Base-by-base conservation (phyloP, 2,888 invertebrate species). In the Sceliomorpha sp. region DNA sequence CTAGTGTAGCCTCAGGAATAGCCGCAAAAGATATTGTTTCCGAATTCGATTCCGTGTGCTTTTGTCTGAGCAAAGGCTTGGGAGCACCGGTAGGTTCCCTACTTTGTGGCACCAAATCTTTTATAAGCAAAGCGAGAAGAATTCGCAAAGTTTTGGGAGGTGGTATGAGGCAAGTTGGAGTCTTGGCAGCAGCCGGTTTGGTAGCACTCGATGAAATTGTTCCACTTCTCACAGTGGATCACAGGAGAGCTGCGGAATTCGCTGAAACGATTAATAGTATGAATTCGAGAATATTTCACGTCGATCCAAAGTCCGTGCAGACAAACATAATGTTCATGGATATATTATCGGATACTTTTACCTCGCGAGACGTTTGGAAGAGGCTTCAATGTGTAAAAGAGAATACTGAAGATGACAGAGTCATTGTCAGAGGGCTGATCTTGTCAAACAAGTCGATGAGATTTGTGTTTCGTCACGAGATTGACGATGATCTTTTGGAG, bases 41-140 rank as follows among this genome's bases (percentile, higher is more conserved):
- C 59, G 91, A 93, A 73, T 94, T 94, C 70, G 95, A 96, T 85
- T 94, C 95, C 0, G 92, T 98, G 1, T 93, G 93, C 51, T 92
- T 97, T 79, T 98, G 98, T 85, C 91, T 99, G 73, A 98, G 97
- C 83, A 98, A 98, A 90, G 94, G 97, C 0, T 90, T 99, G 10
- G 95, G 96, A 1, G 95, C 96, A 20, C 98, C 98, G 0, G 92
- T 94, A 1, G 98, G 98, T 0, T 96, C 97, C 0, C 89, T 97
- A 5, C 88, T 98, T 1, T 93, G 93, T 1, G 98, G 98, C 0
- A 91, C 91, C 1, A 91, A 90, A 70, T 90, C 89, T 17, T 96
- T 97, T 79, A 93, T 96, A 76, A 88, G 90, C 36, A 91, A 92
- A 80, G 96, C 97, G 0, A 91, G 93, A 6, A 92, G 96, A 50